Base-by-base conservation (phyloP, 2,797 vertebrate species). In the Selene dorsalis region DNA sequence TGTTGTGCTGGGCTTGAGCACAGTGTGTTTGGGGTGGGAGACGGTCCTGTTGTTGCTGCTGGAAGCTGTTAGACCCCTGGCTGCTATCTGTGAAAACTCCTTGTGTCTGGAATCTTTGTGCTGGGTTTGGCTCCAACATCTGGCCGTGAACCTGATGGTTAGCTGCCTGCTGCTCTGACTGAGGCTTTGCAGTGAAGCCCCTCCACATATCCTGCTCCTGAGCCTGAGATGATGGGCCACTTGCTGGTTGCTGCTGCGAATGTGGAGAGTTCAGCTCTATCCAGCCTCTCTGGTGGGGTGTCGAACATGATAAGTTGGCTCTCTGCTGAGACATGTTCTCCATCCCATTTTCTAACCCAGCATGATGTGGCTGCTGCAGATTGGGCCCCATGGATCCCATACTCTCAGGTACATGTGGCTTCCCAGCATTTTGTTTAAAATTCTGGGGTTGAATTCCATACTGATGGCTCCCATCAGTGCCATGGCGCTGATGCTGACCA, bases 221-320 rank as follows among this genome's bases (percentile, higher is more conserved):
- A 75, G 77, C 80, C 80, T 91, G 86, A 77, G 90, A 75, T 74
- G 85, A 73, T 13, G 47, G 60, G 47, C 69, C 76, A 78, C 70
- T 88, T 47, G 93, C 88, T 71, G 83, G 77, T 52, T 93, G 87
- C 74, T 38, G 90, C 60, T 89, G 80, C 74, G 93, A 93, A 72
- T 88, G 94, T 63, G 94, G 87, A 69, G 94, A 90, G 87, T 95
- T 95, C 75, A 95, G 80, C 84, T 96, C 95, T 77, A 95, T 95
- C 97, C 97, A 98, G 52, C 90, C 92, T 66, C 94, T 88, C 81
- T 95, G 95, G 61, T 91, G 76, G 35, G 87, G 62, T 73, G 78
- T 88, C 0, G 84, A 77, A 87, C 84, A 75, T 45, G 85, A 77
- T 56, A 85, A 83, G 43, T 87, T 94, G 50, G 79, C 60, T 84